Conservation (phyloP, 1,140 invertebrate species). For the Cotesia vestalis region DNA sequence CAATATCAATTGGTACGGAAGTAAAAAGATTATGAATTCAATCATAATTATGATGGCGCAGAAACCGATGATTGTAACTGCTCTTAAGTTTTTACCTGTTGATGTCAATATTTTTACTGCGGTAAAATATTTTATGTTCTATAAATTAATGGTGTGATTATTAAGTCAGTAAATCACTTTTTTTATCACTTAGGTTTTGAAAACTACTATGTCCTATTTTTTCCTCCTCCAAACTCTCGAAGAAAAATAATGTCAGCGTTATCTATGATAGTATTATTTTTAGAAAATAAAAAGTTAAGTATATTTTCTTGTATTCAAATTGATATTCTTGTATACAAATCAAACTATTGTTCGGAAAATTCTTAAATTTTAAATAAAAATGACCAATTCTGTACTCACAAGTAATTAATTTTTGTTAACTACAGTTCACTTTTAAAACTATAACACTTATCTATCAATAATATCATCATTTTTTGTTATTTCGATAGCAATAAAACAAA, state of each 20-base stretch:
- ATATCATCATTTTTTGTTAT: too few relatives aligned
- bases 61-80: slow-evolving; percentile 40
- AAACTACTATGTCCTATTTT: slow-evolving; percentile 25
- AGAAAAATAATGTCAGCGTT: neutral
- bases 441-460: too few relatives aligned
- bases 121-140: slow-evolving; percentile 28
- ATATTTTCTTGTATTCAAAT: too few relatives aligned
- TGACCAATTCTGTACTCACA: too few relatives aligned
- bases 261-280: too few relatives aligned
- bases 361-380: too few relatives aligned
- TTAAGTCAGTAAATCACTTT: neutral
- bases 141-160: neutral
- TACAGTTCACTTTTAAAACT: too few relatives aligned
- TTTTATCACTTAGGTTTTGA: slow-evolving; percentile 16
- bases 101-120: slow-evolving; percentile 42
- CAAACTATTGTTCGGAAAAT: too few relatives aligned
- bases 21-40: slow-evolving; percentile 25
- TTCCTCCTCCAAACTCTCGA: slow-evolving; percentile 30
- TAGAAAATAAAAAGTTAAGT: too few relatives aligned
- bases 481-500: too few relatives aligned
- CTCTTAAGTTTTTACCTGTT: slow-evolving; percentile 37
- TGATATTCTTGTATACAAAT: too few relatives aligned
- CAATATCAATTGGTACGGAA: slow-evolving; percentile 34
- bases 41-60: slow-evolving; percentile 42
- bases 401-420: too few relatives aligned